Conservation (phyloP, 2,113 vertebrate species). For the Misgurnus mizolepis region DNA sequence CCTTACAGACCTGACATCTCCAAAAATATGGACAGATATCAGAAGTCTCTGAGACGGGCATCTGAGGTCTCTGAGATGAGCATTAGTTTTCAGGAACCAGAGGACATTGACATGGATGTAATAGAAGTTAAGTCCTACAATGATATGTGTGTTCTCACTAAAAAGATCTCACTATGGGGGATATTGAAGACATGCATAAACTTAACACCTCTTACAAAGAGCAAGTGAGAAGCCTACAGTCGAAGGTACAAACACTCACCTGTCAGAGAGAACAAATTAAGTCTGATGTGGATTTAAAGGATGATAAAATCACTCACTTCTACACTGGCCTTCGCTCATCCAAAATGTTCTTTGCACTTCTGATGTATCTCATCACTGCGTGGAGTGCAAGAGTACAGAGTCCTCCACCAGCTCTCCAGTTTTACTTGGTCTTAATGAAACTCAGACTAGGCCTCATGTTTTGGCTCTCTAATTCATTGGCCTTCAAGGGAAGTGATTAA, state of each 20-base stretch:
- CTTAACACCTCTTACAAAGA: not conserved
- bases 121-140: not conserved
- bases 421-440: not conserved
- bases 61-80: too few species aligned
- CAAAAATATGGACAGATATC: too few species aligned
- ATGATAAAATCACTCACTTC: conserved; percentile 1
- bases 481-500: not conserved
- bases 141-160: not conserved
- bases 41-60: too few species aligned
- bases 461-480: not conserved
- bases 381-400: not conserved
- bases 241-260: not conserved
- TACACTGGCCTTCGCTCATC: not conserved
- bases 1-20: too few species aligned
- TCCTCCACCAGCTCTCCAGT: not conserved
- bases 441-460: not conserved
- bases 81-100: too few species aligned
- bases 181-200: not conserved
- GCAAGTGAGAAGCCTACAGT: not conserved
- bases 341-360: not conserved
- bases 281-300: not conserved
- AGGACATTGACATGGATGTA: not conserved
- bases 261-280: not conserved
- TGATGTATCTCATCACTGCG: not conserved
- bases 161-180: not conserved